Base-by-base conservation (phyloP, 2,888 invertebrate genomes). In the Platypus cylindrus region DNA sequence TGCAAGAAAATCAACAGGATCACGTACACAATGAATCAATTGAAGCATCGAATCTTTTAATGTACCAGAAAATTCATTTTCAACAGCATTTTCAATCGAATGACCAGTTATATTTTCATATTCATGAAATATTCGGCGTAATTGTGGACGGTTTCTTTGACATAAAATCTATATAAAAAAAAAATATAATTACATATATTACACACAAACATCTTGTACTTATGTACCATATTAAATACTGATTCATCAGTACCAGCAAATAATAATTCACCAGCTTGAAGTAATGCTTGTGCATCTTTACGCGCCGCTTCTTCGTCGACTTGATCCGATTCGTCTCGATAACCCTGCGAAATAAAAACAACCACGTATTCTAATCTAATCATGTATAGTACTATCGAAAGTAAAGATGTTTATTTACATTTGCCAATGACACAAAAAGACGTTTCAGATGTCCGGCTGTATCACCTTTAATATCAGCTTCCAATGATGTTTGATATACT, bases 361-460 rank as follows among this genome's bases (percentile, higher is more conserved):
- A 20, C 8, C 8, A 20, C 20, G 20, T 8, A 20, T 8, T 20
- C 8, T 17, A 18, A 18, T 31, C 20, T 9, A 28, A 33, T 13
- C 11, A 22, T 5, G 22, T 14, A 23, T 14, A 30, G 16, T 16
- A 14, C 12, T 7, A 14, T 20, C 20, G 2, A 29, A 14, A 9
- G 31, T 17, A n/a, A n/a, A n/a, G n/a, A 9, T 20, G 20, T 20
- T 20, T 37, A 52, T 57, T 55, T 49, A 60, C 60, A 56, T 78
- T 77, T 48, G 79, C 78, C 22, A 90, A 59, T 17, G 91, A 86
- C 14, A 90, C 79, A 59, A 95, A 72, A 20, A 95, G 67, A 37
- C 89, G 72, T 60, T 85, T 82, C 63, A 94, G 89, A 56, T 80
- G 80, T 12, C 94, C 94, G 23, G 90, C 89, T 2, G 91, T 90